These are phyloP conservation scores for Siniperca chuatsi DNA, from an alignment of 2,113 vertebrate genomes.

Conservation along the genomic window DNA sequence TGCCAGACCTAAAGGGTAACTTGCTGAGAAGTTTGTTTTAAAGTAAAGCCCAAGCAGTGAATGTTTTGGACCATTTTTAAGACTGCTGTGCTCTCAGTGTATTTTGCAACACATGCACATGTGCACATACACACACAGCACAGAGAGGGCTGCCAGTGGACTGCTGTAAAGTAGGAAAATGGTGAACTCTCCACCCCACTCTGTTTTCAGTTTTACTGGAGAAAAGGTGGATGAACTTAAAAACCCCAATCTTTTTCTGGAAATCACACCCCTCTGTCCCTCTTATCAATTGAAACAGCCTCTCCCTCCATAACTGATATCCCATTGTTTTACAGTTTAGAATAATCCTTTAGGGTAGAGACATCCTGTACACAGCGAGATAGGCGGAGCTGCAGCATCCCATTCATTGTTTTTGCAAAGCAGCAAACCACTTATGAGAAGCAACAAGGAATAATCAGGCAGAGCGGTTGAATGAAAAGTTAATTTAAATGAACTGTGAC, in stretches of 20 bases:
- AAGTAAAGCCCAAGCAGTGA: background rate
- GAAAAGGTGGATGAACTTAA: background rate
- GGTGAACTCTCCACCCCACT: background rate
- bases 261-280: background rate
- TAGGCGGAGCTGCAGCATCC: background rate
- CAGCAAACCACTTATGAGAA: background rate
- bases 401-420: constrained; percentile 3
- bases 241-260: background rate
- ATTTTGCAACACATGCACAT: constrained; percentile 8
- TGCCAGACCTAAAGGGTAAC: constrained; percentile 12
- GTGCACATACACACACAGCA: background rate
- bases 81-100: background rate
- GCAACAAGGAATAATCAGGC: background rate
- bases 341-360: constrained; percentile 3
- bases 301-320: constrained; percentile 2
- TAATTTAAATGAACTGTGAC: constrained; percentile 14
- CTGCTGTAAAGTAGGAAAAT: background rate
- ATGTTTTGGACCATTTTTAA: constrained; percentile 11
- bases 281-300: constrained; percentile 7
- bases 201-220: background rate
- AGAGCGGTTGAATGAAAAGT: background rate
- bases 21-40: constrained; percentile 33
- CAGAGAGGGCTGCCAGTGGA: background rate
- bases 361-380: background rate
- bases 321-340: constrained; percentile 35